Evolutionary conservation across 2,888 invertebrate species (phyloP), one percentile per base, ranked within the genome.

Genomic region (Torymus tubicola): DNA sequence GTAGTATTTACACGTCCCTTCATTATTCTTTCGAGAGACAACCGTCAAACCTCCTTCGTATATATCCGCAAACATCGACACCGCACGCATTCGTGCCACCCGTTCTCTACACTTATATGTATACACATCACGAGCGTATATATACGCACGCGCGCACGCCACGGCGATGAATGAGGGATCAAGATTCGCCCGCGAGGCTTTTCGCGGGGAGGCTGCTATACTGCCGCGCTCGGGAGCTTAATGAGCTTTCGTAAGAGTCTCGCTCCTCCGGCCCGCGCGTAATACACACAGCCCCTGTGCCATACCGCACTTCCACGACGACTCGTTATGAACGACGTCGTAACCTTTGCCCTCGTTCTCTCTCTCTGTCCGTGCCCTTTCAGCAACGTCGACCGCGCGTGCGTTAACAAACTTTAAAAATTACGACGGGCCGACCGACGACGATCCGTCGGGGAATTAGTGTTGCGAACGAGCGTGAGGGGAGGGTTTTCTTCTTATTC

Each of bases 171-270:
- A 69, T 69, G 72, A 58, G 69, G 73, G 63, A 58, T 72, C 76
- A 69, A 69, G 77, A 81, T 73, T 73, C 72, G 77, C 76, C 81
- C 42, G 71, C 73, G 81, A 42, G 80, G 76, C 68, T 63, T 55
- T n/a, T 70, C 18, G 13, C 55, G 53, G 10, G 12, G 18, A 4
- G 18, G 10, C 14, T 58, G 31, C 31, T 31, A 4, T 8, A 8
- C 42, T 42, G 21, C 21, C 2, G 21, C n/a, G 68, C 65, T 58
- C 42, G 52, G 31, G 16, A 63, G 64, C 71, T 71, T 77, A 80
- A 80, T 77, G 76, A 80, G 80, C 80, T 80, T 80, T 72, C 68
- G 68, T 63, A 50, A 72, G 71, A 52, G 78, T 50, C n/a, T 55
- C 63, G 42, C 69, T 12, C 68, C 68, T 21, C 68, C 42, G 13